A percentile compares a stretch with the other conserved stretches of the same genome.
Evolutionary conservation across 2,888 invertebrate genomes (phyloP).

Genomic region (Ethmia dodecea): DNA sequence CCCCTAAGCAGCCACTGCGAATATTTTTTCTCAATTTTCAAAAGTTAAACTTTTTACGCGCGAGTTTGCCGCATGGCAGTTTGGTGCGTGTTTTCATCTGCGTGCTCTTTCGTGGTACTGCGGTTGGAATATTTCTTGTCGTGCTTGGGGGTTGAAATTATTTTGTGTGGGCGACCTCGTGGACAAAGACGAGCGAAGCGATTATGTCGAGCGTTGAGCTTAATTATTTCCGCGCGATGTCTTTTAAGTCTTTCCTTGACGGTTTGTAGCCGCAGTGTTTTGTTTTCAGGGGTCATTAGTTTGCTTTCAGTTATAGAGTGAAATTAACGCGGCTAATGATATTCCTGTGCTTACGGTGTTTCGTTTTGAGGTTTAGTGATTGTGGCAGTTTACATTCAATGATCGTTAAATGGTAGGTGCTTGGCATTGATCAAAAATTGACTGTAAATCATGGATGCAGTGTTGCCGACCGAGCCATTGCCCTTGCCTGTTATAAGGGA

Average conservation of each 20-base stretch:
- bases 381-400: no score
- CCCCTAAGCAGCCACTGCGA: constrained; percentile 14
- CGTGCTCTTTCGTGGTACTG: constrained; percentile 15
- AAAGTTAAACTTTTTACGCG: constrained; percentile 10
- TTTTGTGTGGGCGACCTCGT: constrained; percentile 8
- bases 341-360: no score
- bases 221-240: no score
- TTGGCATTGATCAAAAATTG: no score
- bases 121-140: constrained; percentile 9
- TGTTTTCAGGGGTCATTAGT: no score
- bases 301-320: no score
- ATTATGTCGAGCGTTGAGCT: background rate
- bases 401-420: no score
- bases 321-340: no score
- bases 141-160: constrained; percentile 3
- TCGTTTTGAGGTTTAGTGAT: no score
- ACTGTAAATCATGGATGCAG: no score
- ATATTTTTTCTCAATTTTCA: constrained; percentile 5
- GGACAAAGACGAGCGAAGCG: constrained; percentile 4
- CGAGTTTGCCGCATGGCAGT: constrained; percentile 13
- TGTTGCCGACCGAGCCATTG: no score
- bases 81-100: constrained; percentile 20
- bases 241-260: background rate
- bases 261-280: background rate
- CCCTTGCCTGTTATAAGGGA: no score